A percentile compares a stretch with the other conserved stretches of the same genome.
These are phyloP conservation scores for Hypomesus transpacificus DNA, from an alignment of 2,113 vertebrate species.

Conservation along the genomic window DNA sequence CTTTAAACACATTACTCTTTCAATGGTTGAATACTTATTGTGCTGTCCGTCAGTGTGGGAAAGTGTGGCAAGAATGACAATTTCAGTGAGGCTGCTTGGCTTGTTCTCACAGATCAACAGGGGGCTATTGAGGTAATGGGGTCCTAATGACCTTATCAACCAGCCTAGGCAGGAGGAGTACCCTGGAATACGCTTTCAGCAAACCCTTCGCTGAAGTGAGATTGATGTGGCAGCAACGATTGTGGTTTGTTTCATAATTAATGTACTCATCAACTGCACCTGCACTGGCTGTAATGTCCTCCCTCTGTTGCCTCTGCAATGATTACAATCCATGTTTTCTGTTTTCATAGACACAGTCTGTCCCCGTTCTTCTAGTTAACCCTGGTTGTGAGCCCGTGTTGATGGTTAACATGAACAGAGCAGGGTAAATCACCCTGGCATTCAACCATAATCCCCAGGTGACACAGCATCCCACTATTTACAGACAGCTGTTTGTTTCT, in stretches of 20 bases:
- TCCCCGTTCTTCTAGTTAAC: background rate
- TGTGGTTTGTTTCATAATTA: background rate
- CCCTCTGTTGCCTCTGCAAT: background rate
- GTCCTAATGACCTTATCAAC: conserved; percentile 32
- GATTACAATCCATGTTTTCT: conserved; percentile 10
- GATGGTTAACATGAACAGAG: conserved; percentile 18
- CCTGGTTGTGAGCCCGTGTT: conserved; percentile 12
- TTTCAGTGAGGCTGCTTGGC: no score
- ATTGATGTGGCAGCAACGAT: conserved; percentile 7
- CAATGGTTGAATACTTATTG: no score
- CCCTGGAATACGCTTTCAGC: background rate
- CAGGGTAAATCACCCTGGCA: conserved; percentile 5
- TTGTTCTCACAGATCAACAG: no score
- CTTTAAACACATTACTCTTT: no score
- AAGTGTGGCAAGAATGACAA: no score
- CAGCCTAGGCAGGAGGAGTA: background rate
- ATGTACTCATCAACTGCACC: background rate
- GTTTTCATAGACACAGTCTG: background rate
- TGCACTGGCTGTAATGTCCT: no score
- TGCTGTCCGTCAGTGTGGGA: no score
- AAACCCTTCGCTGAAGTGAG: background rate
- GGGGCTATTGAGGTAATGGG: conserved; percentile 21
- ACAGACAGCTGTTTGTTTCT: background rate
- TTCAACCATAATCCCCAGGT: conserved; percentile 12
- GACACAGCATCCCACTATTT: conserved; percentile 6